Base-by-base conservation (phyloP, 2,888 invertebrate species). In the Chrysina gloriosa region DNA sequence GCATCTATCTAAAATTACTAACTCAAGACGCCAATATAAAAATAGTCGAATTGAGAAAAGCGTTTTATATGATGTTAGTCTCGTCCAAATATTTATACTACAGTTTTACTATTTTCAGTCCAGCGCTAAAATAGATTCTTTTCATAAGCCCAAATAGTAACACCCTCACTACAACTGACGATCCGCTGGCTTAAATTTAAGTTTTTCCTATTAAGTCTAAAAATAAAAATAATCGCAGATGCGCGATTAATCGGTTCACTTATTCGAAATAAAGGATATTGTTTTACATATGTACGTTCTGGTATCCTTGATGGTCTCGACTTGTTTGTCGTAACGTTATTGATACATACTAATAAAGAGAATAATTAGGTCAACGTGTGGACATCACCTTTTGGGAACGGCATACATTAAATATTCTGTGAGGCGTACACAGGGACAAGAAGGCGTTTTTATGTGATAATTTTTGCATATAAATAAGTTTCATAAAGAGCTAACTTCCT, bases 361-460 rank as follows among this genome's bases (percentile, higher is more conserved):
- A 16, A 42, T 61, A 61, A 61, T 61, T 42, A 27, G 58, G 42
- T 61, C 58, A 61, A 29, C 45, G 45, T 42, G 42, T 61, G 58
- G 27, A 42, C 58, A 29, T 42, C 27, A 19, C 58, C 58, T 16
- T 61, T 61, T 61, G 42, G 16, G 42, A 45, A 42, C 7, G 31
- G 52, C 21, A 21, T 45, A 21, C 45, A 45, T 45, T 45, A 21
- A 45, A 45, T 45, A 45, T 45, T 45, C 19, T 45, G 19, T 45
- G n/a, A 45, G 45, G 45, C 21, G 19, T 19, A 45, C n/a, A n/a
- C 14, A 19, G 21, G 21, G 21, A 45, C 45, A 19, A 45, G 45
- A 19, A 45, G 45, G 45, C 45, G 19, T 45, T 19, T 45, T 45
- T 19, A 19, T 19, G 9, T 45, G 19, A 21, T 45, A 19, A 45